Conservation (phyloP, 2,888 invertebrate species). For the Luperina testacea region DNA sequence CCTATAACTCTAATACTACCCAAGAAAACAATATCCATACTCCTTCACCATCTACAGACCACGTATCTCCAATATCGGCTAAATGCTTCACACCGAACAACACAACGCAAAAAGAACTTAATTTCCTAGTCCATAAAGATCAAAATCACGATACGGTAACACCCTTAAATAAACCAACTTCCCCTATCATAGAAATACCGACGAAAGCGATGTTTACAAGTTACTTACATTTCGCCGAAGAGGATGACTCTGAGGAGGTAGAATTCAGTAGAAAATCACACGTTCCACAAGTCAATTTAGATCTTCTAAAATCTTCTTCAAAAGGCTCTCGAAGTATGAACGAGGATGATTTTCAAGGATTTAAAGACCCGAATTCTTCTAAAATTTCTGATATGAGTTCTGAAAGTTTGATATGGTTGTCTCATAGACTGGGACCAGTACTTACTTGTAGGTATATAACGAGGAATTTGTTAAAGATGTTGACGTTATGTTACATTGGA, state of each 20-base stretch:
- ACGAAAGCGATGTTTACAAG: constrained; percentile 87
- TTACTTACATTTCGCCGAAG: constrained; percentile 86
- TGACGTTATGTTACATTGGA: constrained; percentile 97
- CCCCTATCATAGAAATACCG: constrained; percentile 94
- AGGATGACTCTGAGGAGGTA: constrained; percentile 74
- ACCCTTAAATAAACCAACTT: constrained; percentile 80
- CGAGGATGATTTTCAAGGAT: constrained; percentile 71
- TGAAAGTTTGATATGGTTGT: constrained; percentile 97
- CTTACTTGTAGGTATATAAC: constrained; percentile 97
- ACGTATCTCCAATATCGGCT: constrained; percentile 78
- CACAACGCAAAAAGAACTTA: constrained; percentile 71
- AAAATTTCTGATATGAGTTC: constrained; percentile 96
- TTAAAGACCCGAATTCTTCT: constrained; percentile 75
- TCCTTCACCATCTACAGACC: constrained; percentile 84
- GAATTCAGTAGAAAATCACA: constrained; percentile 70
- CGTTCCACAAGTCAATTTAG: constrained; percentile 72
- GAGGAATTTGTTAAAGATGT: constrained; percentile 97
- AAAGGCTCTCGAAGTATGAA: constrained; percentile 67
- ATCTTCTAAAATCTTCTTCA: constrained; percentile 67
- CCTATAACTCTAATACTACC: constrained; percentile 77
- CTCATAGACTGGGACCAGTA: constrained; percentile 98
- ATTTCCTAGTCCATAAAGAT: constrained; percentile 68
- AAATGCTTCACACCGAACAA: constrained; percentile 73
- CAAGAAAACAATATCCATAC: constrained; percentile 78
- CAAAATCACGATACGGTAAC: constrained; percentile 68